Percentiles rank a stretch among this genome's conserved stretches.
Conservation (phyloP, 1,140 invertebrate species). For the Atta cephalotes region DNA sequence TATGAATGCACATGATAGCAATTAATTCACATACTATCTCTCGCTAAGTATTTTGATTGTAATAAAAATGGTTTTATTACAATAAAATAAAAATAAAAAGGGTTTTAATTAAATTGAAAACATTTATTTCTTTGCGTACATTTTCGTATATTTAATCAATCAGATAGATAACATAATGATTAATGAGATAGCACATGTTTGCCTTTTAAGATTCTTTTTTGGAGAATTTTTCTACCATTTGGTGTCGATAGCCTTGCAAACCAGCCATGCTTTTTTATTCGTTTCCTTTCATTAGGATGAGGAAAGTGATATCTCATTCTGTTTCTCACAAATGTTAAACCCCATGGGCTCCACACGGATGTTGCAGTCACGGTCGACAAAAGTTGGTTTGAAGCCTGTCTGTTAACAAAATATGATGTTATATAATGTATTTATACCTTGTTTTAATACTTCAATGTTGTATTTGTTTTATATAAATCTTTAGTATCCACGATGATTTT, state of each 20-base stretch:
- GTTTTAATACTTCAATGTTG: background rate
- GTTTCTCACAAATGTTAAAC: conserved; percentile 80
- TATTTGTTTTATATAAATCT: background rate
- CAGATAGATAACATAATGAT: conserved; percentile 51
- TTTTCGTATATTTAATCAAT: background rate
- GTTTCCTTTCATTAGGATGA: conserved; percentile 89
- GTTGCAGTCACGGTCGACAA: background rate
- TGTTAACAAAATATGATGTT: background rate
- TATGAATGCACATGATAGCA: conserved; percentile 13
- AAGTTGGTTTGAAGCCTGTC: background rate
- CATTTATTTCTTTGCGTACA: conserved; percentile 33
- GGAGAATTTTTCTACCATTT: conserved; percentile 89
- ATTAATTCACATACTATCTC: conserved; percentile 26
- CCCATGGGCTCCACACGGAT: conserved; percentile 60
- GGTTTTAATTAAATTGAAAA: conserved; percentile 9
- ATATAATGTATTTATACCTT: background rate
- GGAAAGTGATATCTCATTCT: conserved; percentile 90
- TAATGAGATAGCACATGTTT: conserved; percentile 90
- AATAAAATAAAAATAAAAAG: too few species aligned
- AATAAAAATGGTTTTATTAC: conserved; percentile 13
- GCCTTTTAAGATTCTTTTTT: conserved; percentile 92
- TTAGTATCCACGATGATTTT: too few species aligned
- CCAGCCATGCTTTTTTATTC: conserved; percentile 91
- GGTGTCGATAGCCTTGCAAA: conserved; percentile 89
- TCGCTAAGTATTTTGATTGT: background rate